phyloP scores from a whole-genome alignment of 2,113 vertebrate genomes.

The Lepisosteus oculatus region DNA sequence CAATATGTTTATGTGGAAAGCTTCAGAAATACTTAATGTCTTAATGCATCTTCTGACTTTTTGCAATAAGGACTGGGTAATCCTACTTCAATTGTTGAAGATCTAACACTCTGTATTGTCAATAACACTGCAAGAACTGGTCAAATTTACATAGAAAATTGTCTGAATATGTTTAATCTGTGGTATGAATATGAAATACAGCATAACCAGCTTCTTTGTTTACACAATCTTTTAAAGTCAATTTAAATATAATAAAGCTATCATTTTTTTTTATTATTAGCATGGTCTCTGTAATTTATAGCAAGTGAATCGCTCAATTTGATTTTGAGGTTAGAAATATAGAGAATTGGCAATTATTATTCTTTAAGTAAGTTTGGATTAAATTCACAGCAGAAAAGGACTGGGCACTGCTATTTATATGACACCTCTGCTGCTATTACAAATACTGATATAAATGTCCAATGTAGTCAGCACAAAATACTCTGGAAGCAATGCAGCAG shows the following conservation, averaged over 20 bases:
- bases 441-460: too few species aligned
- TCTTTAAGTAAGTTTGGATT: too few species aligned
- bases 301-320: background rate
- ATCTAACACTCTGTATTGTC: slow-evolving; percentile 65
- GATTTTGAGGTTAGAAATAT: background rate
- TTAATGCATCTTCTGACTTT: slow-evolving; percentile 55
- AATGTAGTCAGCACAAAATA: too few species aligned
- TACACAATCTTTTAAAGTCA: slow-evolving; percentile 61
- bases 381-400: too few species aligned
- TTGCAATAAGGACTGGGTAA: slow-evolving; percentile 70
- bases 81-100: slow-evolving; percentile 69
- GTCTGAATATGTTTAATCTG: slow-evolving; percentile 77
- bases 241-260: slow-evolving; percentile 68
- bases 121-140: slow-evolving; percentile 61
- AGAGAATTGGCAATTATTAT: too few species aligned
- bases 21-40: too few species aligned
- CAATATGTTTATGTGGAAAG: background rate
- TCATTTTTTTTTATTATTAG: slow-evolving; percentile 48
- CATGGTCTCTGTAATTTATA: background rate
- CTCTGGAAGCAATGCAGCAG: too few species aligned
- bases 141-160: slow-evolving; percentile 84
- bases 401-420: too few species aligned
- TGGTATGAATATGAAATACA: slow-evolving; percentile 71
- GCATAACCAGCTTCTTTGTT: slow-evolving; percentile 46
- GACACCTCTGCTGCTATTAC: too few species aligned